These are phyloP conservation scores for Syritta pipiens DNA, from an alignment of 2,888 invertebrate species.

Conservation along the genomic window DNA sequence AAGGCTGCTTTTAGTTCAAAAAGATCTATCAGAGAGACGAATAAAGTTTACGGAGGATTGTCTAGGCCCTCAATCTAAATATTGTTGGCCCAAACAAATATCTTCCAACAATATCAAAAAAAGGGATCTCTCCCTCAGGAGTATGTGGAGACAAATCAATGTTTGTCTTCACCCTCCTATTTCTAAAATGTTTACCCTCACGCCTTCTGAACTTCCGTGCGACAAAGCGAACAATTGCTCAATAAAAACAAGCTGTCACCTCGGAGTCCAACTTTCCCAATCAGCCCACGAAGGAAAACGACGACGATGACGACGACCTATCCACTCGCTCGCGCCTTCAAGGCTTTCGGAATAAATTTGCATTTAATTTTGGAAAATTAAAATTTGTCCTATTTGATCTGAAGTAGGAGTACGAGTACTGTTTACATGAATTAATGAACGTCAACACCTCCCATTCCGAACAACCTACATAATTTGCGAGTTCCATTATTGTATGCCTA, in stretches of 20 bases:
- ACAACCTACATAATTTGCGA: not conserved
- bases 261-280: not conserved
- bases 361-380: constrained; percentile 1
- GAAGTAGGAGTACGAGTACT: not conserved
- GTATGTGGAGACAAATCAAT: no score
- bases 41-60: no score
- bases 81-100: not conserved
- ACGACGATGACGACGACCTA: not conserved
- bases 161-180: no score
- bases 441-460: constrained; percentile 21
- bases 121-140: no score
- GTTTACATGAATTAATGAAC: constrained; percentile 47
- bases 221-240: no score
- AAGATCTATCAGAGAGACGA: no score
- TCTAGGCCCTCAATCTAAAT: no score
- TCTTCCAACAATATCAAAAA: not conserved
- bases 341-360: constrained; percentile 9
- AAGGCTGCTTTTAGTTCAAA: no score
- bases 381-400: constrained; percentile 15
- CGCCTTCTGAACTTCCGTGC: not conserved
- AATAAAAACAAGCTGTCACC: no score
- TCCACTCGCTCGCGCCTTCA: not conserved
- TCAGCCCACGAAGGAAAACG: not conserved
- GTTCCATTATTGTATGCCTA: not conserved
- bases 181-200: not conserved